These are phyloP conservation scores for Drosophila pseudoobscura DNA, from an alignment of 1,140 invertebrate genomes.

Conservation along the genomic window DNA sequence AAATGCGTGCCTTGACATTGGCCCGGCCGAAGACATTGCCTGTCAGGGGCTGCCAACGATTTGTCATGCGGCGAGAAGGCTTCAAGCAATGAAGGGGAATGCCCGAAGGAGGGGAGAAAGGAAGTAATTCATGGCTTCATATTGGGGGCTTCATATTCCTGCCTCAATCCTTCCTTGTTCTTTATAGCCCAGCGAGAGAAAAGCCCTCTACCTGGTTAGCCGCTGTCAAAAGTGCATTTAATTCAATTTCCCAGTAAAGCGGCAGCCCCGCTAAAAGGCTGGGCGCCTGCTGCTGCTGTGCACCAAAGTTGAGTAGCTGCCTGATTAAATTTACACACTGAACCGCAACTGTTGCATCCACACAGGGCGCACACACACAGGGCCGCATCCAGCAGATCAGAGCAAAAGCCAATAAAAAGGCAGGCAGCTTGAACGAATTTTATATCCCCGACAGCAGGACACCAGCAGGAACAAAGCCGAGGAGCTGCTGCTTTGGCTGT, in stretches of 20 bases:
- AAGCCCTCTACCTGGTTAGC: slow-evolving; percentile 20
- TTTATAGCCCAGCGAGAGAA: slow-evolving; percentile 5
- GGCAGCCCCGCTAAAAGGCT: background rate
- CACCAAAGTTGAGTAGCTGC: slow-evolving; percentile 57
- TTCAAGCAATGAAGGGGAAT: slow-evolving; percentile 1
- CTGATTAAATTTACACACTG: slow-evolving; percentile 78
- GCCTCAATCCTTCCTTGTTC: background rate
- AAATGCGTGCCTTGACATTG: slow-evolving; percentile 57
- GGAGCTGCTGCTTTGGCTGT: slow-evolving; percentile 1
- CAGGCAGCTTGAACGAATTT: slow-evolving; percentile 37
- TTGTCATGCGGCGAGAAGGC: slow-evolving; percentile 26
- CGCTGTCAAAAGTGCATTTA: slow-evolving; percentile 50
- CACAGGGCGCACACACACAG: slow-evolving; percentile 44
- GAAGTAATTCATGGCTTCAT: too few species aligned
- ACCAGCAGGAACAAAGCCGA: slow-evolving; percentile 47
- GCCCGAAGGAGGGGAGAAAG: too few species aligned
- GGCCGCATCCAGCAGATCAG: slow-evolving; percentile 1
- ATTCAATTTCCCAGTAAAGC: slow-evolving; percentile 60
- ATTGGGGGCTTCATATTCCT: too few species aligned
- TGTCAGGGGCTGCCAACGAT: slow-evolving; percentile 54
- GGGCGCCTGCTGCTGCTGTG: slow-evolving; percentile 28
- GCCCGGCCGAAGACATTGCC: slow-evolving; percentile 25
- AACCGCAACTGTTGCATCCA: slow-evolving; percentile 69
- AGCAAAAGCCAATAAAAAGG: slow-evolving; percentile 23
- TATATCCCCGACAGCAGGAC: slow-evolving; percentile 35